Base-by-base conservation (phyloP, 2,888 invertebrate genomes). In the Pemphredon lugubris region DNA sequence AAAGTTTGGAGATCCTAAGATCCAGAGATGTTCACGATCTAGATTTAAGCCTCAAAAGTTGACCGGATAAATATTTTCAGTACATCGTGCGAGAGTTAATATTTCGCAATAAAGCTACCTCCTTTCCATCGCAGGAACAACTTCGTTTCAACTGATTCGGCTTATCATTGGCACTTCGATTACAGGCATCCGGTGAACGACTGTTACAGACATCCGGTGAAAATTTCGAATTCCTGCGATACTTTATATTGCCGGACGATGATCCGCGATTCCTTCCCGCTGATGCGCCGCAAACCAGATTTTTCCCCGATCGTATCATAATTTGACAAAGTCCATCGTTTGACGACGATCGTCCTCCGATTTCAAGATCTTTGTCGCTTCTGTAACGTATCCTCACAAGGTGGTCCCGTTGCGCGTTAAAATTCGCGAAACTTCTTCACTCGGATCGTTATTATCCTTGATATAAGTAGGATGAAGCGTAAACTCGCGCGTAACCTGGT, bases 401-500 rank as follows among this genome's bases (percentile, higher is more conserved):
- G 3, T 5, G 26, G 7, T 26, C 26, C 7, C 7, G 26, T 26
- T 26, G 26, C 26, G 7, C 26, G 26, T 26, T 26, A 5, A 7
- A n/a, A 5, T 26, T 26, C 26, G 7, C 34, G 18, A 40, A 18
- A 45, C 44, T 39, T 20, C 20, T 11, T n/a, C n/a, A n/a, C n/a
- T n/a, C n/a, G n/a, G n/a, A n/a, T n/a, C n/a, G n/a, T n/a, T 18
- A 1, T 47, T 54, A 40, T 42, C 42, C 14, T 32, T 16, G 11
- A 9, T 26, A 51, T 40, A 9, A 30, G 4, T 13, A 18, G 4
- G 7, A 58, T 30, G 9, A 13, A 23, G 16, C 13, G 11, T 18
- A n/a, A 20, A 51, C n/a, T n/a, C n/a, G n/a, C n/a, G n/a, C n/a
- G n/a, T 51, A 47, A 58, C 21, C 32, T 21, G 39, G 9, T 34